Percentiles rank a stretch among this genome's conserved stretches.
Conservation (phyloP, 2,113 vertebrate genomes). For the Asarcornis scutulata region DNA sequence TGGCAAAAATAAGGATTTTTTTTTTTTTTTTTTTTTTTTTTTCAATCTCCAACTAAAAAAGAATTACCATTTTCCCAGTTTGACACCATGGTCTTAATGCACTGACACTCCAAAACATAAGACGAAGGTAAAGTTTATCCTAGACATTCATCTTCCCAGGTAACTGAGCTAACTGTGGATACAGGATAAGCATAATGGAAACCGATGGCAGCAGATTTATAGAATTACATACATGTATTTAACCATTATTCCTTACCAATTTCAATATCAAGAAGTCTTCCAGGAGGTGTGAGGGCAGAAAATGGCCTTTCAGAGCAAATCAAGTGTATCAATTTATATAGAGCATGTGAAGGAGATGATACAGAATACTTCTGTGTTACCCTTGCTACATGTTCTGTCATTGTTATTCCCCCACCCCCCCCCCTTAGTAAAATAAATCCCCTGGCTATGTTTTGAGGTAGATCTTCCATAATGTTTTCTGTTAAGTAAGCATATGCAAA, state of each 20-base stretch:
- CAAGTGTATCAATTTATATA: neutral
- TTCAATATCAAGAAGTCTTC: neutral
- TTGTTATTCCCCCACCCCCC: neutral
- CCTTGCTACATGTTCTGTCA: neutral
- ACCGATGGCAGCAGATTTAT: neutral
- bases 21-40: neutral
- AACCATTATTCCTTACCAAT: neutral
- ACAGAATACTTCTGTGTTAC: neutral
- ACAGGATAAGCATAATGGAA: neutral
- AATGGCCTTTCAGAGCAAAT: neutral
- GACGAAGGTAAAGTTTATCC: neutral
- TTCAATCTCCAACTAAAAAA: neutral
- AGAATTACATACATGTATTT: neutral
- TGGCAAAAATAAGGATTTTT: neutral
- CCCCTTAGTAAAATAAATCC: neutral
- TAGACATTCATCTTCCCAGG: neutral
- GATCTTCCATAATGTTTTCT: neutral
- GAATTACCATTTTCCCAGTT: neutral
- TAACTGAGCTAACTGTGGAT: neutral
- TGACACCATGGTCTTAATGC: neutral
- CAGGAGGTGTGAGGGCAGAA: neutral
- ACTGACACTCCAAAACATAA: neutral
- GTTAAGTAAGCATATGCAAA: neutral
- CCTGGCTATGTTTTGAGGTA: neutral
- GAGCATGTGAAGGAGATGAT: neutral